Base-by-base conservation (phyloP, 2,113 vertebrate species). In the Apeltes quadracus region DNA sequence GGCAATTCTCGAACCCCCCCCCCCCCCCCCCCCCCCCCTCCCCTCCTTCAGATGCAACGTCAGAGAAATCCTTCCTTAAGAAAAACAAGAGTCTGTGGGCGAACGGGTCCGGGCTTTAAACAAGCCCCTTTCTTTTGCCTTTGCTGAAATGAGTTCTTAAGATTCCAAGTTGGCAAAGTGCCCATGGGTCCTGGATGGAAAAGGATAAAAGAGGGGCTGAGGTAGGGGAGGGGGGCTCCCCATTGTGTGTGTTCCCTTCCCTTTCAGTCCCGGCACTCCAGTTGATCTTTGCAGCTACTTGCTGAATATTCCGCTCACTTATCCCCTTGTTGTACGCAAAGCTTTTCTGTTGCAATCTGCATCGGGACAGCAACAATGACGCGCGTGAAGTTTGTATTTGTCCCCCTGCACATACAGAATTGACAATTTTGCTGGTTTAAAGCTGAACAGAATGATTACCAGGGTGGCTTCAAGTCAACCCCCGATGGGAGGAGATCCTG, bases 131-230 rank as follows among this genome's bases (percentile, higher is more conserved):
- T 91, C 85, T 91, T 80, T 83, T 82, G 75, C 73, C 78, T 89
- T 90, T 89, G 84, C 88, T 93, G 86, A 93, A n/a, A 90, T 91
- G 87, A 91, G 86, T 91, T 92, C 91, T 93, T 94, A 93, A 92
- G 92, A 93, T 93, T 92, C 75, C 70, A 78, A 84, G 84, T 92
- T 94, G 93, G 93, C 93, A 92, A 83, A 61, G 76, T 88, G 90
- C 93, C 92, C 76, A 62, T 75, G 83, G 78, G 83, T 88, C 90
- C 88, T 91, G 88, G 87, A 89, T 91, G 85, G 86, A 87, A 71
- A 84, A 64, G 88, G 86, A 93, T 90, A 88, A 90, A 93, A 91
- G 84, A 85, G 81, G 73, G 85, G 87, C 81, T 87, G 82, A 81
- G 86, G 72, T 83, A 83, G n/a, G n/a, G n/a, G 84, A 88, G 85